Conservation (phyloP, 2,888 invertebrate species). For the Dioctria rufipes region DNA sequence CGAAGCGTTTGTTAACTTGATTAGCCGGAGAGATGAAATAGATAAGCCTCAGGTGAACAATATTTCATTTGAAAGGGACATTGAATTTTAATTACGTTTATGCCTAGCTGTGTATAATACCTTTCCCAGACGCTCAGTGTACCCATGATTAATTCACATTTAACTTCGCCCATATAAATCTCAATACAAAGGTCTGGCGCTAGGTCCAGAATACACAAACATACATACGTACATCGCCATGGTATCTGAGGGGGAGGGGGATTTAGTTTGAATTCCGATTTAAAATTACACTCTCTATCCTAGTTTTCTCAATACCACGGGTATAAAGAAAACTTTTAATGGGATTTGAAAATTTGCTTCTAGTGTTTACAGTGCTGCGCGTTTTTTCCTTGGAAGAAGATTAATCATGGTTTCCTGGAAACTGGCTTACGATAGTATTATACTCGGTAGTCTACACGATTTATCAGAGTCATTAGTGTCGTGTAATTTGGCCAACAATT, state of each 20-base stretch:
- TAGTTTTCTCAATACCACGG: too few species aligned
- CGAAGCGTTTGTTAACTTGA: conserved; percentile 35
- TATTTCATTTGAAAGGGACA: conserved; percentile 40
- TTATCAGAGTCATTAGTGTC: conserved; percentile 23
- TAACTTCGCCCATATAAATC: background rate
- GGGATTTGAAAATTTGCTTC: conserved; percentile 11
- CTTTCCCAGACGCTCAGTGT: background rate
- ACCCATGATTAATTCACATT: background rate
- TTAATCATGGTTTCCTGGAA: background rate
- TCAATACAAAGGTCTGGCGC: background rate
- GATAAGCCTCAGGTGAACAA: conserved; percentile 42
- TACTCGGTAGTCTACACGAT: background rate
- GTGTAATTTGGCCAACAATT: background rate
- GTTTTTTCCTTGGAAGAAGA: background rate
- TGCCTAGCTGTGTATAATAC: background rate
- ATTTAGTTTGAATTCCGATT: background rate
- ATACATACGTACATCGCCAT: background rate
- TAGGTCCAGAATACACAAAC: too few species aligned
- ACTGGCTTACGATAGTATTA: background rate
- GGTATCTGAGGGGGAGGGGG: background rate
- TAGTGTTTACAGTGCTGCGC: background rate
- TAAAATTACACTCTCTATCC: conserved; percentile 11
- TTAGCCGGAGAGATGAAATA: conserved; percentile 28
- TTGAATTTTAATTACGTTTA: conserved; percentile 40
- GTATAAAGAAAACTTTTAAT: conserved; percentile 30